A percentile compares a stretch with the other conserved stretches of the same genome.
Conservation (phyloP, 2,797 vertebrate genomes). For the Typhlichthys eigenmanni region DNA sequence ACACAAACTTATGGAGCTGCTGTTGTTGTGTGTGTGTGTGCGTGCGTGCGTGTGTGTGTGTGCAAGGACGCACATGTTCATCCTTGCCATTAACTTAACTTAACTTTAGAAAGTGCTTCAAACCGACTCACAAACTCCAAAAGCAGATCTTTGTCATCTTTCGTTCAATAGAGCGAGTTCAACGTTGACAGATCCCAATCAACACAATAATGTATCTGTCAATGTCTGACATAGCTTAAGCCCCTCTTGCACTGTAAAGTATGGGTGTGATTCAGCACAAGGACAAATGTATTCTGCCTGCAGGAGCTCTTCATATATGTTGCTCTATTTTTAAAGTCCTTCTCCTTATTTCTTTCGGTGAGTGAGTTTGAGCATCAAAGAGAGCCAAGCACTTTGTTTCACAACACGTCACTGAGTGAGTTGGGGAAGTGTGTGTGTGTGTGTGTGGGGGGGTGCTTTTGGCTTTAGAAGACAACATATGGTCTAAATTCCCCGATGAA, state of each 20-base stretch:
- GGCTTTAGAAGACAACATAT: not conserved
- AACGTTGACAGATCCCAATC: slow-evolving; percentile 37
- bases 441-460: too few species aligned
- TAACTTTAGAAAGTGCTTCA: slow-evolving; percentile 1
- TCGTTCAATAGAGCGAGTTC: slow-evolving; percentile 22
- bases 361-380: too few species aligned
- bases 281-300: slow-evolving; percentile 24
- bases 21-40: slow-evolving; percentile 12
- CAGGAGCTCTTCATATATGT: not conserved
- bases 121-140: slow-evolving; percentile 15
- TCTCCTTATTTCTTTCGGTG: too few species aligned
- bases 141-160: slow-evolving; percentile 15
- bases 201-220: slow-evolving; percentile 19
- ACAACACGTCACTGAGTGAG: not conserved
- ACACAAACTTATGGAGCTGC: slow-evolving; percentile 18
- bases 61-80: slow-evolving; percentile 3
- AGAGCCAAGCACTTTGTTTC: not conserved
- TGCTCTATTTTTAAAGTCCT: too few species aligned
- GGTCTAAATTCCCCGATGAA: not conserved
- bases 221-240: slow-evolving; percentile 21
- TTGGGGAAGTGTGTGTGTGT: not conserved
- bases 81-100: slow-evolving; percentile 2
- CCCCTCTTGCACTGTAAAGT: slow-evolving; percentile 12
- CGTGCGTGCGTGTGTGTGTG: not conserved
- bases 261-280: slow-evolving; percentile 14